phyloP scores from a whole-genome alignment of 2,113 vertebrate species.

The Hippocampus comes region DNA sequence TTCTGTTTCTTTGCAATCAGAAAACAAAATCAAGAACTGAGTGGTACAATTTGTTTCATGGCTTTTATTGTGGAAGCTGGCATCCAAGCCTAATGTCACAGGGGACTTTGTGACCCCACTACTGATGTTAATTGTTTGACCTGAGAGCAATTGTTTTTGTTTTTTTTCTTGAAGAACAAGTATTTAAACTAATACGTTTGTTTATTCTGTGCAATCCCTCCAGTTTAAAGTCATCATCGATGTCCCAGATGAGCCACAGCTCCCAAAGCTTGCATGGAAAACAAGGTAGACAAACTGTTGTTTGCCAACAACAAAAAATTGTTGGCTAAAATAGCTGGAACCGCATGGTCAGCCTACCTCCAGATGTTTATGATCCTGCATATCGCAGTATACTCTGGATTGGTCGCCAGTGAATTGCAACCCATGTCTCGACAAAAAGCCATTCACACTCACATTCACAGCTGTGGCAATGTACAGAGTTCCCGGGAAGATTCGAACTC shows the following conservation, averaged over 20 bases:
- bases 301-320: not conserved
- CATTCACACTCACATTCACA: not conserved
- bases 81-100: not conserved
- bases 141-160: not conserved
- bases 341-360: not conserved
- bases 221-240: constrained; percentile 47
- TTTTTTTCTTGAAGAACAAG: not conserved
- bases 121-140: not conserved
- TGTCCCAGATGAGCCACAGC: constrained; percentile 43
- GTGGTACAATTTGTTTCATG: not conserved
- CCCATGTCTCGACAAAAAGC: not conserved
- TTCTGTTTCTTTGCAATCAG: not conserved
- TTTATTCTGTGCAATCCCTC: constrained; percentile 20
- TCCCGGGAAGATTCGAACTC: not conserved
- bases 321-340: not conserved
- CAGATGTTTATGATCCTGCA: too few relatives aligned
- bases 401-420: not conserved
- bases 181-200: not conserved
- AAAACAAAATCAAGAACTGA: not conserved
- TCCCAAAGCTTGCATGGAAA: constrained; percentile 24
- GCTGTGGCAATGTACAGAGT: not conserved
- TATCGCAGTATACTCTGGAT: not conserved
- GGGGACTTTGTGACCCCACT: not conserved
- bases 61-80: not conserved
- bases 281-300: constrained; percentile 44